A percentile compares a stretch with the other conserved stretches of the same genome.
Conservation (phyloP, 2,113 vertebrate species). For the Xenopus borealis region DNA sequence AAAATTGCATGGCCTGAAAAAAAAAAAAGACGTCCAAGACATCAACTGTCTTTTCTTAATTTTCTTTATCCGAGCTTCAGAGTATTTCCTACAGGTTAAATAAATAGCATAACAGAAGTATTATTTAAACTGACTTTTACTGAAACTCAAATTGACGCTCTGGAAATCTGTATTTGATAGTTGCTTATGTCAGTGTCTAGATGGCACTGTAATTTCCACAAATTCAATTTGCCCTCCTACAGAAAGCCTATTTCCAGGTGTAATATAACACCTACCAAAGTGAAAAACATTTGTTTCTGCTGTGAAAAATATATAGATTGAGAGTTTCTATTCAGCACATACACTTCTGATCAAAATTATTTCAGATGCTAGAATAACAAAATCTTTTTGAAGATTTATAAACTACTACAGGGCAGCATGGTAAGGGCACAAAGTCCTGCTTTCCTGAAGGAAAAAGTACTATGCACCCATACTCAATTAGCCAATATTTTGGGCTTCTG, state of each 20-base stretch:
- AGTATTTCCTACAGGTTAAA: neutral
- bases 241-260: constrained; percentile 21
- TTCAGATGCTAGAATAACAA: too few relatives aligned
- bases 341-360: neutral
- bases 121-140: neutral
- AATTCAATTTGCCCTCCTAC: constrained; percentile 35
- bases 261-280: constrained; percentile 27
- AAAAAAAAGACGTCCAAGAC: too few relatives aligned
- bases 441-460: too few relatives aligned
- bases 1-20: too few relatives aligned
- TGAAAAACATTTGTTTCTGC: constrained; percentile 18
- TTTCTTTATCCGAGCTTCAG: too few relatives aligned
- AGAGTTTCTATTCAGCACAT: neutral
- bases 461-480: too few relatives aligned
- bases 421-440: too few relatives aligned
- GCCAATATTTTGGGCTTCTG: too few relatives aligned
- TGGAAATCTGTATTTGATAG: constrained; percentile 10
- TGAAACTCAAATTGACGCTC: neutral
- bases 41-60: too few relatives aligned
- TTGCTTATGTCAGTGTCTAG: constrained; percentile 29
- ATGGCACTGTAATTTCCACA: constrained; percentile 31
- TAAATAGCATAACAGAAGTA: neutral
- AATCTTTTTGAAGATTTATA: too few relatives aligned
- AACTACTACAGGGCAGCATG: too few relatives aligned
- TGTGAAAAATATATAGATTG: constrained; percentile 34